A percentile compares a stretch with the other conserved stretches of the same genome.
phyloP scores from a whole-genome alignment of 2,113 vertebrate genomes.

The Acrocephalus arundinaceus region DNA sequence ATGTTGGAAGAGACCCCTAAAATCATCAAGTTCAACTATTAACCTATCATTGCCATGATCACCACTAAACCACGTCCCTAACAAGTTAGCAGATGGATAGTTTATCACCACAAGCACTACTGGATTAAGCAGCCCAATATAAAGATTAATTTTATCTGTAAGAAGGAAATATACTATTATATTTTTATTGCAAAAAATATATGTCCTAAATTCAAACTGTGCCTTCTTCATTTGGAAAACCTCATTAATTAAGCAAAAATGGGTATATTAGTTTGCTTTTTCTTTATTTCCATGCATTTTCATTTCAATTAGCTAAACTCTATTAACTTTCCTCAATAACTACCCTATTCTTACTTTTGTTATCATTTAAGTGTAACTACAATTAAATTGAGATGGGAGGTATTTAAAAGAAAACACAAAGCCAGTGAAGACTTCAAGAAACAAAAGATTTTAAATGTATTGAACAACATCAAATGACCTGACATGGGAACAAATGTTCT shows the following conservation, averaged over 20 bases:
- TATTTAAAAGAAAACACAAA: neutral
- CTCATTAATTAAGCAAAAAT: neutral
- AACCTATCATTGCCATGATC: neutral
- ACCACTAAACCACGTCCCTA: neutral
- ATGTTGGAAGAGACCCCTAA: neutral
- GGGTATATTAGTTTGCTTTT: neutral
- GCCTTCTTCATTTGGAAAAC: neutral
- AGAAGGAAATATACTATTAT: neutral
- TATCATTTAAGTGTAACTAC: neutral
- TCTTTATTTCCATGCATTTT: neutral
- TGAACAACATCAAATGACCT: neutral
- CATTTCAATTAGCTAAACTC: neutral
- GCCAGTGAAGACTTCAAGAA: neutral
- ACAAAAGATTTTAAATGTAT: neutral
- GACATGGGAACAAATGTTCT: neutral
- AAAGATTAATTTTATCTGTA: neutral
- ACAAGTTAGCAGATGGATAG: neutral
- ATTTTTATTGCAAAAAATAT: neutral
- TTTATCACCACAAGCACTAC: neutral
- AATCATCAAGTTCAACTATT: neutral
- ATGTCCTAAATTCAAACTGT: neutral
- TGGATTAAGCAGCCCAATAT: neutral
- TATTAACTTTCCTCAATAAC: neutral
- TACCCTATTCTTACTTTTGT: neutral
- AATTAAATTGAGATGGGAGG: neutral